Percentiles rank a stretch among this genome's conserved stretches.
These are phyloP conservation scores for Glaucidium brasilianum DNA, from an alignment of 2,113 vertebrate genomes.

Conservation along the genomic window DNA sequence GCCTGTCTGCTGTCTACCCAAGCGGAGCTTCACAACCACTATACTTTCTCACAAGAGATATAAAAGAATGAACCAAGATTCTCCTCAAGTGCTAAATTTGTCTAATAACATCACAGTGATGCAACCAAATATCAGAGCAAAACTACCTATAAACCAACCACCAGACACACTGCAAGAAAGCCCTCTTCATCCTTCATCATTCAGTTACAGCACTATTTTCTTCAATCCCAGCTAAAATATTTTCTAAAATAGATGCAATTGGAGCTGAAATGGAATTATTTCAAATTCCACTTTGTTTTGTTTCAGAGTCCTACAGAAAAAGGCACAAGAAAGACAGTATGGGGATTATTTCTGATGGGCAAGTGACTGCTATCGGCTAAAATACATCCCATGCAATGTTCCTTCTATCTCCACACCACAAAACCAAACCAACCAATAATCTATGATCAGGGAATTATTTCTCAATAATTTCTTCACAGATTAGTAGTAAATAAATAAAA, in stretches of 20 bases:
- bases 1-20: background rate
- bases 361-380: background rate
- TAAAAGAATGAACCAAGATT: background rate
- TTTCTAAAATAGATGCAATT: background rate
- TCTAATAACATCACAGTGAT: background rate
- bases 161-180: background rate
- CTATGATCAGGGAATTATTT: background rate
- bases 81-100: background rate
- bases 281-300: background rate
- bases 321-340: background rate
- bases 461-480: background rate
- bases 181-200: background rate
- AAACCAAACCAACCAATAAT: background rate
- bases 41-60: background rate
- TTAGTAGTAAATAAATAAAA: background rate
- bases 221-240: background rate
- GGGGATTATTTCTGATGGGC: background rate
- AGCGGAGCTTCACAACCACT: background rate
- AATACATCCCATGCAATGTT: background rate
- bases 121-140: background rate
- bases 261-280: background rate
- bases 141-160: background rate
- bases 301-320: background rate
- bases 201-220: background rate
- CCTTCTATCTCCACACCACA: background rate